Evolutionary conservation across 64 coral and sea anemone genomes (phyloP).

Genomic region (Montipora capricornis): DNA sequence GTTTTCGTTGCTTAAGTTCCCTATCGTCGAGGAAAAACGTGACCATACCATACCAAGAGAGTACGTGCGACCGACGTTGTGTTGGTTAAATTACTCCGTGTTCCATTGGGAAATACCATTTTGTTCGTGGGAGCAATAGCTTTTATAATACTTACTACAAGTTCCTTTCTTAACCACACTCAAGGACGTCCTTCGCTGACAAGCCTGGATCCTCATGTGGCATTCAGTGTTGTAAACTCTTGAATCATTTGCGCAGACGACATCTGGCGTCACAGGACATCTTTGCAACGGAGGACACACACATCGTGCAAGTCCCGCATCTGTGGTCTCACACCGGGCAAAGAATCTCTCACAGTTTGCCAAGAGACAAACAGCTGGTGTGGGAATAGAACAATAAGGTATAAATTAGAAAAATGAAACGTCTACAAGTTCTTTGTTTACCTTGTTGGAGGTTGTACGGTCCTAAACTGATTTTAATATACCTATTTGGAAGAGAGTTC

Average conservation of each 20-base stretch:
- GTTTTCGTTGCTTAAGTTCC: no score
- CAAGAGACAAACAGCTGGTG: slow-evolving; percentile 30
- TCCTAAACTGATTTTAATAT: no score
- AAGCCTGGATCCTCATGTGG: slow-evolving; percentile 68
- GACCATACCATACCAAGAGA: no score
- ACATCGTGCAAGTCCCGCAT: slow-evolving; percentile 45
- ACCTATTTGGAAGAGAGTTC: no score
- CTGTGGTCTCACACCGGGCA: slow-evolving; percentile 21
- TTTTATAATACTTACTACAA: slow-evolving; percentile 35
- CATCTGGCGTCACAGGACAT: slow-evolving; percentile 32
- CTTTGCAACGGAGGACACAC: slow-evolving; percentile 47
- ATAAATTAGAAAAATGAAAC: neutral
- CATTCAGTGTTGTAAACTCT: slow-evolving; percentile 62
- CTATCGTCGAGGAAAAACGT: no score
- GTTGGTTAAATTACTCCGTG: no score
- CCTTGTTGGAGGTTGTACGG: no score
- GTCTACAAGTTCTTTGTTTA: no score
- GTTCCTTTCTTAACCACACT: slow-evolving; percentile 45
- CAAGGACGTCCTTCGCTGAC: slow-evolving; percentile 12
- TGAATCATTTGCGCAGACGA: slow-evolving; percentile 61
- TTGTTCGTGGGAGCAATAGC: neutral
- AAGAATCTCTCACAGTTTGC: slow-evolving; percentile 57
- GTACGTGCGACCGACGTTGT: no score
- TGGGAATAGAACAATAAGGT: neutral
- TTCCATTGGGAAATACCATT: no score